phyloP scores from a whole-genome alignment of 2,113 vertebrate genomes.

The Saguinus midas region DNA sequence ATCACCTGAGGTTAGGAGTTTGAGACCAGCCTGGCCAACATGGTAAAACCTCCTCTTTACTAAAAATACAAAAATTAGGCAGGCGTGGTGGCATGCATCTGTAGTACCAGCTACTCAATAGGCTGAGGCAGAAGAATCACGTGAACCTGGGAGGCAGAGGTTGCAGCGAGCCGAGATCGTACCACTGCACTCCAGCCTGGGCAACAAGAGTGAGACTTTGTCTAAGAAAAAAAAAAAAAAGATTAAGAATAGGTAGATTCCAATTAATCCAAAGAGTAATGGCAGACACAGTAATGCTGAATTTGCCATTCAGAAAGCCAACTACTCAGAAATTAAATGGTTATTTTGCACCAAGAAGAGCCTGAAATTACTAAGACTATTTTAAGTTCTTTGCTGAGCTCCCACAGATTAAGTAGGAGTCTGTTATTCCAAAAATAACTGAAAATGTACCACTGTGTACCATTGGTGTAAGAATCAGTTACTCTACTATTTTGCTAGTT shows the following conservation, averaged over 20 bases:
- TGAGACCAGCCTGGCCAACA: too few relatives aligned
- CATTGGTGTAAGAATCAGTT: background rate
- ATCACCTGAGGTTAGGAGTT: too few relatives aligned
- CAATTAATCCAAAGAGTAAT: conserved; percentile 20
- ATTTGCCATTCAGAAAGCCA: conserved; percentile 12
- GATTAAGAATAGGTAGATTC: conserved; percentile 28
- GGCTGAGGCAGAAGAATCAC: too few relatives aligned
- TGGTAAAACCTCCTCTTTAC: too few relatives aligned
- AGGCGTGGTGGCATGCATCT: too few relatives aligned
- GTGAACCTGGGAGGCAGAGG: too few relatives aligned
- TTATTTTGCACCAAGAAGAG: background rate
- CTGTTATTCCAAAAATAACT: conserved; percentile 29
- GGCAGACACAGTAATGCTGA: background rate
- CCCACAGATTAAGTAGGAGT: background rate
- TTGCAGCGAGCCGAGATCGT: too few relatives aligned
- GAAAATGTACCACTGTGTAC: background rate
- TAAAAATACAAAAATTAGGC: too few relatives aligned
- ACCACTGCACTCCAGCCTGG: too few relatives aligned
- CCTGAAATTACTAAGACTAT: background rate
- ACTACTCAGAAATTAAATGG: background rate
- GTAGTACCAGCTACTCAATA: too few relatives aligned
- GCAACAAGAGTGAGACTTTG: too few relatives aligned
- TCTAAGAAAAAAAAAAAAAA: too few relatives aligned
- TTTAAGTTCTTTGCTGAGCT: background rate
- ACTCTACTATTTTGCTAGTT: background rate